Percentiles rank a stretch among this genome's conserved stretches.
Conservation (phyloP, 2,113 vertebrate genomes). For the Spea multiplicata region DNA sequence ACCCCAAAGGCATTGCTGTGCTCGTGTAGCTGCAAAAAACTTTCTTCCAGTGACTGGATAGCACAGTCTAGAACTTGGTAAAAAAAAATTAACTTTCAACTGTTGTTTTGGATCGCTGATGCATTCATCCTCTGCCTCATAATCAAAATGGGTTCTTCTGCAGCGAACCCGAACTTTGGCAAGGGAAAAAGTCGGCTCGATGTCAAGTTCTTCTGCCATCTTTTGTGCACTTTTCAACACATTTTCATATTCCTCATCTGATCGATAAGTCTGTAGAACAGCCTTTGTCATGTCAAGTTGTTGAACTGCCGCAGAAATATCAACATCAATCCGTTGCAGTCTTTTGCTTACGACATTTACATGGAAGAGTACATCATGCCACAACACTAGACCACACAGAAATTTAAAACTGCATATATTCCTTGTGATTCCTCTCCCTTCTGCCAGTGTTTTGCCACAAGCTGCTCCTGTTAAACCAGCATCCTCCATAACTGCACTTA, state of each 20-base stretch:
- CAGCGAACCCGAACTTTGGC: background rate
- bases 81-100: constrained; percentile 24
- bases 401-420: background rate
- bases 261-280: no score
- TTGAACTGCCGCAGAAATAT: no score
- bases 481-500: background rate
- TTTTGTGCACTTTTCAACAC: constrained; percentile 1
- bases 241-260: constrained; percentile 4
- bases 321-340: no score
- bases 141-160: constrained; percentile 9
- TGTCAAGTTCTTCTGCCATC: constrained; percentile 8
- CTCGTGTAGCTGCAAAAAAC: constrained; percentile 29
- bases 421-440: background rate
- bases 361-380: no score
- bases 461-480: background rate
- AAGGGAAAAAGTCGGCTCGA: background rate
- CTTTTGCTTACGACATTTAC: no score
- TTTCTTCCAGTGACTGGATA: constrained; percentile 20
- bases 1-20: constrained; percentile 10
- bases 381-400: no score
- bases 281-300: no score
- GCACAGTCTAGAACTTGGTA: background rate
- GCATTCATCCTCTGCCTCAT: constrained; percentile 5
- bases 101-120: constrained; percentile 1
- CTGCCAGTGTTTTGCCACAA: background rate